Base-by-base conservation (phyloP, 2,888 invertebrate species). In the Colletes collaris region DNA sequence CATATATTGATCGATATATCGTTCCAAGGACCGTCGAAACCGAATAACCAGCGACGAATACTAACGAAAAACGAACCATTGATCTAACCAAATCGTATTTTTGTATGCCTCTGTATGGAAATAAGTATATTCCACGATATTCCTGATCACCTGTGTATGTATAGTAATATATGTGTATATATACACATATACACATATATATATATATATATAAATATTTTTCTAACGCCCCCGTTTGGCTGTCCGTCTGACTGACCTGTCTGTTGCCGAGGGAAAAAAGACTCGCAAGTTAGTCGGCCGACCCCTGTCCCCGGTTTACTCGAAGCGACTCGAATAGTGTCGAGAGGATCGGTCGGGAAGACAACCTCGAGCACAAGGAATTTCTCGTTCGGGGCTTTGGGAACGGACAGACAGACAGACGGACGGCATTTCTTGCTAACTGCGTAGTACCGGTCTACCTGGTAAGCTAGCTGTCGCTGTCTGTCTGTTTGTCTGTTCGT, bases 401-500 rank as follows among this genome's bases (percentile, higher is more conserved):
- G 79, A 88, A 91, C 86, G 86, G 91, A 89, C 89, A 88, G 88
- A 88, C 87, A 86, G 89, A 89, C 88, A 87, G 88, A 87, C 87
- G 87, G 88, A 87, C 84, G 85, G 85, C 79, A 81, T 83, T 85
- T 86, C 81, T 86, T 78, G 86, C 83, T 82, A 81, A 86, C 79
- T 88, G 85, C 86, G 85, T 88, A 87, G 85, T 87, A 86, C 85
- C 86, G 77, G 79, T 84, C 82, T 86, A 88, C 81, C 88, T 89
- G 91, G 91, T 92, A 92, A 92, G 91, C 92, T 91, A 90, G 90
- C 88, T 91, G 86, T 91, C 88, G 88, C 85, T 89, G 87, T 90
- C 86, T 89, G 84, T 88, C 85, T 86, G 83, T 87, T 79, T 83
- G 77, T 86, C 72, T 87, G 84, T 88, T 74, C 86, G 86, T 89